Evolutionary conservation across 1,140 invertebrate species (phyloP).

Genomic region (Rhopalosiphum maidis): DNA sequence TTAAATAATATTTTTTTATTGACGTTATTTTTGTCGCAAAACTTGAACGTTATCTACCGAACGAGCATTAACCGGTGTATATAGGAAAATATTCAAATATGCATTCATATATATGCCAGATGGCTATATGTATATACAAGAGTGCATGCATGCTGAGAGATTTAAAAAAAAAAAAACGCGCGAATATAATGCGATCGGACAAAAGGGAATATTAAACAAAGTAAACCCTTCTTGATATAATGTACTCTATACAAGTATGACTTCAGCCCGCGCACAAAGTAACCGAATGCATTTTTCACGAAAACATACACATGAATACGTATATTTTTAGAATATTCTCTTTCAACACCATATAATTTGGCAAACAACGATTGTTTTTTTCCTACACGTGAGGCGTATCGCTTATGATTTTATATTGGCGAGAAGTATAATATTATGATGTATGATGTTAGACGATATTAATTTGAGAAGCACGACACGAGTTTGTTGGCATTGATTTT

Average conservation of each 20-base stretch:
- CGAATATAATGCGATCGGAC: neutral
- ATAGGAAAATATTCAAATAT: neutral
- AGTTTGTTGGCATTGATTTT: too few species aligned
- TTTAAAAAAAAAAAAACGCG: neutral
- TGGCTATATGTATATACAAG: neutral
- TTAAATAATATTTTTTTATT: neutral
- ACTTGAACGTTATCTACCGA: neutral
- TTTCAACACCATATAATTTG: neutral
- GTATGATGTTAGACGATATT: too few species aligned
- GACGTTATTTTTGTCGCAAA: neutral
- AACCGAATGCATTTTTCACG: neutral
- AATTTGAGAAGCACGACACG: too few species aligned
- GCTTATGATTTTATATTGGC: neutral
- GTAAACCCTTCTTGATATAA: neutral
- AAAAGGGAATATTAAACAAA: constrained; percentile 16
- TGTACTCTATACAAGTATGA: neutral
- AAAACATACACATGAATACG: neutral
- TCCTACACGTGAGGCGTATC: neutral
- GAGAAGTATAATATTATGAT: neutral
- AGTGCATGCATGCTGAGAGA: neutral
- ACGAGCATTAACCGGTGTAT: neutral
- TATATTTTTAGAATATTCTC: neutral
- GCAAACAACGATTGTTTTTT: neutral
- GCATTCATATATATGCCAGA: neutral
- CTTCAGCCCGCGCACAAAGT: neutral